phyloP scores from a whole-genome alignment of 2,113 vertebrate genomes.

The Delphinus delphis region DNA sequence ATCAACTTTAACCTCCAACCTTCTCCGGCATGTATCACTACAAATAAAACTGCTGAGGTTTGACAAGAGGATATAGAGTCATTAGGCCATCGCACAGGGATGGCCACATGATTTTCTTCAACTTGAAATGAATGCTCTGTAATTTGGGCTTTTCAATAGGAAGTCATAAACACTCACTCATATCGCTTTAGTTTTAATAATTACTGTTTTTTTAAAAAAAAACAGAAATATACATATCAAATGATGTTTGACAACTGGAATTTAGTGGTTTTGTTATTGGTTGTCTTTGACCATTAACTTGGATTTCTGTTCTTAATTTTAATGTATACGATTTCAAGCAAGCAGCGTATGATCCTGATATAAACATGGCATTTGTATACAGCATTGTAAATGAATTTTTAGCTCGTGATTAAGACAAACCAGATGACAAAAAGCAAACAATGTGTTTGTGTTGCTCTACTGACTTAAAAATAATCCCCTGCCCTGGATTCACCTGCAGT shows the following conservation, averaged over 20 bases:
- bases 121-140: slow-evolving; percentile 82
- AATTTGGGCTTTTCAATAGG: slow-evolving; percentile 83
- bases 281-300: slow-evolving; percentile 95
- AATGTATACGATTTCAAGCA: slow-evolving; percentile 86
- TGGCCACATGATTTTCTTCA: slow-evolving; percentile 86
- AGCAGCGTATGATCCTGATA: slow-evolving; percentile 84
- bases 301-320: slow-evolving; percentile 94
- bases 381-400: slow-evolving; percentile 88
- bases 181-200: slow-evolving; percentile 91
- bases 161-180: slow-evolving; percentile 88
- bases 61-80: slow-evolving; percentile 89
- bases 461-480: slow-evolving; percentile 56
- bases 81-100: slow-evolving; percentile 85
- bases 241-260: slow-evolving; percentile 98
- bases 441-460: slow-evolving; percentile 65
- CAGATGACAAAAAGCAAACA: slow-evolving; percentile 86
- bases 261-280: slow-evolving; percentile 93
- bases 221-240: slow-evolving; percentile 91
- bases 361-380: slow-evolving; percentile 84
- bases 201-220: slow-evolving; percentile 85
- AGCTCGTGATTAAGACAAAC: slow-evolving; percentile 91
- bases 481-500: slow-evolving; percentile 62
- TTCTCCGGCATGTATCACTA: slow-evolving; percentile 89
- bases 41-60: slow-evolving; percentile 89
- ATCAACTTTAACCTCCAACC: slow-evolving; percentile 97